A percentile compares a stretch with the other conserved stretches of the same genome.
phyloP scores from a whole-genome alignment of 2,888 invertebrate species.

The Cabera pusaria region DNA sequence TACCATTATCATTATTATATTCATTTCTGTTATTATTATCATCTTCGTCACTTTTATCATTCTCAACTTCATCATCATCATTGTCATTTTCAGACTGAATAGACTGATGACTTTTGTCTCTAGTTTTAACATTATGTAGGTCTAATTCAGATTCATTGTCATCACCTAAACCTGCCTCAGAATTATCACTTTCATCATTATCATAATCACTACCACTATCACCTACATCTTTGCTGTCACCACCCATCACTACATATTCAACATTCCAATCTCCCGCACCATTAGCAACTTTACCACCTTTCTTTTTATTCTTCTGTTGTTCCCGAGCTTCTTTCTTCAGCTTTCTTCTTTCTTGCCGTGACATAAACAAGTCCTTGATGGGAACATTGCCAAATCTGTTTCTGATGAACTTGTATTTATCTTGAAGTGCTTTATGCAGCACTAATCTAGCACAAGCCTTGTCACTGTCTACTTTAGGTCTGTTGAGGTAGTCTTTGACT shows the following conservation, averaged over 20 bases:
- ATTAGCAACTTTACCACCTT: slow-evolving; percentile 46
- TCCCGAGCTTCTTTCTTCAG: slow-evolving; percentile 67
- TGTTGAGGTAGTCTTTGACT: slow-evolving; percentile 60
- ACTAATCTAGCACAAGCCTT: slow-evolving; percentile 70
- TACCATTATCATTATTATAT: slow-evolving; percentile 11
- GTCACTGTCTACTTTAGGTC: slow-evolving; percentile 58
- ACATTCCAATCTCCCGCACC: slow-evolving; percentile 61
- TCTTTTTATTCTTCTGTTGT: slow-evolving; percentile 59
- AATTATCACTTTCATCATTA: slow-evolving; percentile 14
- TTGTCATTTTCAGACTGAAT: slow-evolving; percentile 10
- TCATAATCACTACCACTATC: slow-evolving; percentile 19
- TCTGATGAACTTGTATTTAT: slow-evolving; percentile 64
- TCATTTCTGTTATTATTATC: slow-evolving; percentile 19
- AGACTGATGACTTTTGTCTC: slow-evolving; percentile 15
- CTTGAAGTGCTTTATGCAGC: slow-evolving; percentile 65
- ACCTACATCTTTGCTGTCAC: slow-evolving; percentile 25
- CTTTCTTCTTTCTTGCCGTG: slow-evolving; percentile 65
- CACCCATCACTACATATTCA: slow-evolving; percentile 42
- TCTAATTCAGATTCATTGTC: slow-evolving; percentile 23
- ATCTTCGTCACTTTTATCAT: slow-evolving; percentile 14
- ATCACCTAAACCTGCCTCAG: slow-evolving; percentile 12
- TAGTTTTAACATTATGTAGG: slow-evolving; percentile 20
- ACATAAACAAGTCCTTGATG: slow-evolving; percentile 72
- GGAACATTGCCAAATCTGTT: slow-evolving; percentile 62
- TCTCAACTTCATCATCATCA: slow-evolving; percentile 16